Percentiles rank a stretch among this genome's conserved stretches.
These are phyloP conservation scores for Microcaecilia unicolor DNA, from an alignment of 2,797 vertebrate genomes.

Conservation along the genomic window DNA sequence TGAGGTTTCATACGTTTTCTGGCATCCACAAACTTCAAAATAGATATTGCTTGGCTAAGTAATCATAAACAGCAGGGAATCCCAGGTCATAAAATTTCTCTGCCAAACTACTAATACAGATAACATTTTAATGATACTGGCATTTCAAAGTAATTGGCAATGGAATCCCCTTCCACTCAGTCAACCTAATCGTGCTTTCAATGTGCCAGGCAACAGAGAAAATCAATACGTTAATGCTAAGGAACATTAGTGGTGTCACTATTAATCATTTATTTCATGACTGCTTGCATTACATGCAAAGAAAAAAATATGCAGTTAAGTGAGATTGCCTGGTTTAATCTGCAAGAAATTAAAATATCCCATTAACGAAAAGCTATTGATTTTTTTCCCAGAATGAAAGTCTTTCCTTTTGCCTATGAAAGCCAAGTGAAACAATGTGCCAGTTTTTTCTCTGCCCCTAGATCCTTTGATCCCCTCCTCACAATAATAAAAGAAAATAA, in stretches of 20 bases:
- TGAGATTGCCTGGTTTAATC: too few relatives aligned
- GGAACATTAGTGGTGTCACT: constrained; percentile 10
- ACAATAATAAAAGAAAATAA: too few relatives aligned
- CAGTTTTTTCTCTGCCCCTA: too few relatives aligned
- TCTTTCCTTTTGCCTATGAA: too few relatives aligned
- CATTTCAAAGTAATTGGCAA: constrained; percentile 18
- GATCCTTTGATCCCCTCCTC: too few relatives aligned
- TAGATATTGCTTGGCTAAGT: neutral
- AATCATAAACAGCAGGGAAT: neutral
- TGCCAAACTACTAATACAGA: neutral
- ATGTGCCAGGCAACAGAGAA: neutral
- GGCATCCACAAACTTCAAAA: neutral
- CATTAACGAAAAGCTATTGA: too few relatives aligned
- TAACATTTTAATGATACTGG: constrained; percentile 12
- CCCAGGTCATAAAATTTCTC: neutral
- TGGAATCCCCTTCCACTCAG: constrained; percentile 6
- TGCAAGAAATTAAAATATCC: too few relatives aligned
- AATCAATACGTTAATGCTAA: constrained; percentile 14
- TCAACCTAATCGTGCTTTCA: neutral
- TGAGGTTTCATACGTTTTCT: too few relatives aligned
- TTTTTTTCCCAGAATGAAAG: too few relatives aligned
- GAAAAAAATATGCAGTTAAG: too few relatives aligned
- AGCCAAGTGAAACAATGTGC: too few relatives aligned
- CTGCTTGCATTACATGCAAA: constrained; percentile 7
- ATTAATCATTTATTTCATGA: neutral